A percentile compares a stretch with the other conserved stretches of the same genome.
Conservation (phyloP, 2,888 invertebrate species). For the Idaea aversata region DNA sequence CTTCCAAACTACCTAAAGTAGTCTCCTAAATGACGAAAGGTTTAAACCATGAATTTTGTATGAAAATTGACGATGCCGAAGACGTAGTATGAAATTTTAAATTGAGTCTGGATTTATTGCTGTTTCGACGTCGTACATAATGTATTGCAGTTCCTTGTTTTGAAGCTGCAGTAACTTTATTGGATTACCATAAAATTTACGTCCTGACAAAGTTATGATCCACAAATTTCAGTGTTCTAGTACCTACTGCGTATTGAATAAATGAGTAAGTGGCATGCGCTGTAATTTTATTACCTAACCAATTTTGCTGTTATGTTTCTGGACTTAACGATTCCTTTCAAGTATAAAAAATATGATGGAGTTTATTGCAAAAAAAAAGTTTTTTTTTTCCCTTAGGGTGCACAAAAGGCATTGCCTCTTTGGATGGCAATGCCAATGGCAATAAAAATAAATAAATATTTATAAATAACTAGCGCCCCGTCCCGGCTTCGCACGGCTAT, state of each 20-base stretch:
- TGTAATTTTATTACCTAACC: not conserved
- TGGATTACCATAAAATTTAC: constrained; percentile 33
- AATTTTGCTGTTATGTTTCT: not conserved
- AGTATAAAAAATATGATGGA: constrained; percentile 19
- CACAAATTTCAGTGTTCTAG: constrained; percentile 15
- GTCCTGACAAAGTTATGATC: constrained; percentile 30
- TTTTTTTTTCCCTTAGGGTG: no score
- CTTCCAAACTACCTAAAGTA: not conserved
- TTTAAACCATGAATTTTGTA: constrained; percentile 47
- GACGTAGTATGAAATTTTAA: constrained; percentile 49
- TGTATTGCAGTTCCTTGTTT: constrained; percentile 41
- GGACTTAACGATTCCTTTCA: constrained; percentile 4
- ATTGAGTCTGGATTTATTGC: constrained; percentile 42
- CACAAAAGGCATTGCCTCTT: no score
- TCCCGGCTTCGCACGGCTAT: no score
- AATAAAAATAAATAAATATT: no score
- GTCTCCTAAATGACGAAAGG: constrained; percentile 19
- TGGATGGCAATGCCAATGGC: no score
- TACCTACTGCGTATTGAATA: constrained; percentile 14
- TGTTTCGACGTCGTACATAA: constrained; percentile 27
- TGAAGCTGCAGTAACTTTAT: constrained; percentile 37
- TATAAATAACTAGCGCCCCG: no score
- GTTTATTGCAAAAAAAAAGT: no score
- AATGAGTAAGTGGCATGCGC: not conserved
- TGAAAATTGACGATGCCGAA: constrained; percentile 48